Conservation (phyloP, 92 coral and sea anemone genomes). For the Montipora capitata region DNA sequence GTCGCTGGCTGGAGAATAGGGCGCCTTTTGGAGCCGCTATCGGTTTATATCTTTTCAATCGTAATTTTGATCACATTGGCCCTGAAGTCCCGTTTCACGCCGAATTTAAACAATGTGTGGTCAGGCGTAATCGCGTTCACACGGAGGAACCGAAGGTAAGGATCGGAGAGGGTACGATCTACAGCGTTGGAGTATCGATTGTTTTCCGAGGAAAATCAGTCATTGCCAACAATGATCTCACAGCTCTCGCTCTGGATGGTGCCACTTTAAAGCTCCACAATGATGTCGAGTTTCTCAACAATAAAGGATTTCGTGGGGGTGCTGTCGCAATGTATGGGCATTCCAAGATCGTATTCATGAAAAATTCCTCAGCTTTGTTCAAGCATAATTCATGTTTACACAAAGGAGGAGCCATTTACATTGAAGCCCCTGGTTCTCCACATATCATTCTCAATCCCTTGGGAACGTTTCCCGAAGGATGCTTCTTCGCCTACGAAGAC, state of each 20-base stretch:
- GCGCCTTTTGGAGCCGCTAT: constrained; percentile 76
- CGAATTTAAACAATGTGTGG: constrained; percentile 46
- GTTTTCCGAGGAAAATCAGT: constrained; percentile 47
- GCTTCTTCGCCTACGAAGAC: constrained; percentile 78
- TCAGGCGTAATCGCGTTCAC: constrained; percentile 45
- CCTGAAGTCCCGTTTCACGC: constrained; percentile 65
- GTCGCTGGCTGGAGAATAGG: constrained; percentile 69
- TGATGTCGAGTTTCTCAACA: constrained; percentile 59
- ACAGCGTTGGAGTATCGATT: constrained; percentile 61
- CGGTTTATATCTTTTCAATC: constrained; percentile 72
- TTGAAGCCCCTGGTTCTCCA: constrained; percentile 73
- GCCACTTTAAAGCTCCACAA: constrained; percentile 68
- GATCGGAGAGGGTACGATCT: constrained; percentile 81
- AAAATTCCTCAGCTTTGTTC: constrained; percentile 61
- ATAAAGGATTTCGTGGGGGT: constrained; percentile 76
- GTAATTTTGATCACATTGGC: constrained; percentile 54
- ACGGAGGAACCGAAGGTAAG: constrained; percentile 30
- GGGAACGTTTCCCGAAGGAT: constrained; percentile 34
- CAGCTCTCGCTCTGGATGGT: constrained; percentile 79
- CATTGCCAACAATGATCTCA: constrained; percentile 55
- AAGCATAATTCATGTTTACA: constrained; percentile 55
- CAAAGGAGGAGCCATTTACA: constrained; percentile 73
- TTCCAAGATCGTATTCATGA: constrained; percentile 68
- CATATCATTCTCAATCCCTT: constrained; percentile 65
- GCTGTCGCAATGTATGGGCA: constrained; percentile 81